These are phyloP conservation scores for Ichneumoninae sp. DNA, from an alignment of 2,888 invertebrate genomes.

Conservation along the genomic window DNA sequence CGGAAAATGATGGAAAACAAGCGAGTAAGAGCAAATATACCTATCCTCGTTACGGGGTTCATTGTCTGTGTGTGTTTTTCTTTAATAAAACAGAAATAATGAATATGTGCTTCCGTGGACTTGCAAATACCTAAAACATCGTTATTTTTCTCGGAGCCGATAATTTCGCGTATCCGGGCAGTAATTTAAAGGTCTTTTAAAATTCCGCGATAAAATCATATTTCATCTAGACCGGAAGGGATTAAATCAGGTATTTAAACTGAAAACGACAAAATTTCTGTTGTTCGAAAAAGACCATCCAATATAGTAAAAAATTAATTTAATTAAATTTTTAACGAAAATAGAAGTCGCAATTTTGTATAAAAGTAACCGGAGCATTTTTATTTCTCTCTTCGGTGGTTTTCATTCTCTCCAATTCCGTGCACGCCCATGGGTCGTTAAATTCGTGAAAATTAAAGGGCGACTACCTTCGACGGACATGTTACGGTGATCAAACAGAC, in stretches of 20 bases:
- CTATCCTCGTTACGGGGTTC: background rate
- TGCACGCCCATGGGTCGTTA: background rate
- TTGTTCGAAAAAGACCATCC: background rate
- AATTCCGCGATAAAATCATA: background rate
- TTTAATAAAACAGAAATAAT: too few species aligned
- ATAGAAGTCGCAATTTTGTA: background rate
- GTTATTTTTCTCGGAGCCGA: too few species aligned
- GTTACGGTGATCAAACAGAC: conserved; percentile 17
- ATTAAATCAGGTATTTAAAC: background rate
- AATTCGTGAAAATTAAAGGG: conserved; percentile 14
- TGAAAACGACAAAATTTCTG: background rate
- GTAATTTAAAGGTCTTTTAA: background rate
- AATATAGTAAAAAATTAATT: background rate
- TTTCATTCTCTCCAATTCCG: background rate
- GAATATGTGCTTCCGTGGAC: too few species aligned
- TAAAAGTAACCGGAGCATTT: background rate
- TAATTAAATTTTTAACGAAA: background rate
- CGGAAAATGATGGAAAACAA: background rate
- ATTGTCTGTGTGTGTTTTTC: too few species aligned
- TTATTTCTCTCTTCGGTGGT: background rate
- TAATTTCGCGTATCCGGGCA: too few species aligned
- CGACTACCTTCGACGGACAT: background rate
- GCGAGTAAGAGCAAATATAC: background rate
- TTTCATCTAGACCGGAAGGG: background rate
- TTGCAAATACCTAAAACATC: too few species aligned